Conservation (phyloP, 2,797 vertebrate species). For the Danio tinwini region DNA sequence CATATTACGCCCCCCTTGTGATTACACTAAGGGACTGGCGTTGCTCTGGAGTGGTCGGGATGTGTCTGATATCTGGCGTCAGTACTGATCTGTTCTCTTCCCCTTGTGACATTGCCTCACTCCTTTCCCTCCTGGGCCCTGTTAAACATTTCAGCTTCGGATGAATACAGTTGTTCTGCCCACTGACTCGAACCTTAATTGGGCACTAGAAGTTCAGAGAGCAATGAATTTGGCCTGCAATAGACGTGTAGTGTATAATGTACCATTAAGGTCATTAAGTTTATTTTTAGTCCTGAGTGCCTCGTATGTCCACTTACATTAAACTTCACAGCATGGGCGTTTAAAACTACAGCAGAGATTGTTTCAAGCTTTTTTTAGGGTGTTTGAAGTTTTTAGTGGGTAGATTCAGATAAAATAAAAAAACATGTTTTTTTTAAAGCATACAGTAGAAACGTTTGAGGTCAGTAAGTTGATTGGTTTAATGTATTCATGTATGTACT, state of each 20-base stretch:
- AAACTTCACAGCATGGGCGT: background rate
- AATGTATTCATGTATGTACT: too few species aligned
- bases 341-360: background rate
- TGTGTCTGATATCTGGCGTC: slow-evolving; percentile 74
- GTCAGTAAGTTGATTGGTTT: too few species aligned
- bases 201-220: slow-evolving; percentile 40
- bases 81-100: slow-evolving; percentile 67
- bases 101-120: slow-evolving; percentile 67
- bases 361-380: background rate
- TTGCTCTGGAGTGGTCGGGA: slow-evolving; percentile 51
- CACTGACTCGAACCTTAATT: slow-evolving; percentile 54
- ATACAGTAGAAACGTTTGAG: too few species aligned
- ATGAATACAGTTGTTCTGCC: slow-evolving; percentile 47
- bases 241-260: slow-evolving; percentile 40
- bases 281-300: slow-evolving; percentile 6
- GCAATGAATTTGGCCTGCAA: slow-evolving; percentile 39
- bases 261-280: slow-evolving; percentile 42
- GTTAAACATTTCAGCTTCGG: slow-evolving; percentile 48
- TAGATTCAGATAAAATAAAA: too few species aligned
- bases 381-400: too few species aligned
- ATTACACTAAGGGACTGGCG: slow-evolving; percentile 34
- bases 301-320: background rate
- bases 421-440: too few species aligned
- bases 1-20: slow-evolving; percentile 49
- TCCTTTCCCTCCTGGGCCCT: slow-evolving; percentile 41